These are phyloP conservation scores for Seriola quinqueradiata DNA, from an alignment of 2,113 vertebrate species.

Conservation along the genomic window DNA sequence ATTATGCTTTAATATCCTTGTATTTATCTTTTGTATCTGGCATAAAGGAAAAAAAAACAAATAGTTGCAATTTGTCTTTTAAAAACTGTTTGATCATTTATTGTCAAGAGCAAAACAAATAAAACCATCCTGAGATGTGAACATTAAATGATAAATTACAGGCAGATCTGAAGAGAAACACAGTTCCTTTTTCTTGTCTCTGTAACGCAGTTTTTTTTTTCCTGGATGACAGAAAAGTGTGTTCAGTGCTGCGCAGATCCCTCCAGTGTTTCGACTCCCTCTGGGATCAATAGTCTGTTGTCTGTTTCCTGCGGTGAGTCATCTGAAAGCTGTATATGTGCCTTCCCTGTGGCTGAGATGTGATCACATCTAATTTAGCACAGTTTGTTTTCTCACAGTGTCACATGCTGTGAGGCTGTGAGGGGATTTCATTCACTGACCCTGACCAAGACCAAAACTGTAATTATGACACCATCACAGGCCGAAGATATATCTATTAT, in stretches of 20 bases:
- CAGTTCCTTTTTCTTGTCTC: not conserved
- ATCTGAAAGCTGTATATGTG: conserved; percentile 60
- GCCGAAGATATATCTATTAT: not conserved
- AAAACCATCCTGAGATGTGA: not conserved
- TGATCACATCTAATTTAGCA: conserved; percentile 56
- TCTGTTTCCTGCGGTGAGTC: conserved; percentile 55
- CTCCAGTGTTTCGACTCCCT: conserved; percentile 21
- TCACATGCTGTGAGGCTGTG: conserved; percentile 59
- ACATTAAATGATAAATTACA: not conserved
- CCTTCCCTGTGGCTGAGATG: conserved; percentile 48
- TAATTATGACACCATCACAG: conserved; percentile 11
- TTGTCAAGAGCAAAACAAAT: not conserved
- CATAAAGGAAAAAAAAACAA: not conserved
- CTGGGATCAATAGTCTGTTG: conserved; percentile 56
- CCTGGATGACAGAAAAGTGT: not conserved
- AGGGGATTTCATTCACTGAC: conserved; percentile 31
- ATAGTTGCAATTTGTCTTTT: not conserved
- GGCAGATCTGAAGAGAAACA: not conserved
- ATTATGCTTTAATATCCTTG: too few relatives aligned
- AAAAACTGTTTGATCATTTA: not conserved
- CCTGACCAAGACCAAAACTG: not conserved
- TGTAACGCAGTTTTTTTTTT: not conserved
- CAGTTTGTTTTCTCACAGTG: conserved; percentile 31
- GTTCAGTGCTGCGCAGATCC: not conserved
- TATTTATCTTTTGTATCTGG: not conserved